phyloP scores from a whole-genome alignment of 2,888 invertebrate genomes.

The Eueremaeus valkanovi region DNA sequence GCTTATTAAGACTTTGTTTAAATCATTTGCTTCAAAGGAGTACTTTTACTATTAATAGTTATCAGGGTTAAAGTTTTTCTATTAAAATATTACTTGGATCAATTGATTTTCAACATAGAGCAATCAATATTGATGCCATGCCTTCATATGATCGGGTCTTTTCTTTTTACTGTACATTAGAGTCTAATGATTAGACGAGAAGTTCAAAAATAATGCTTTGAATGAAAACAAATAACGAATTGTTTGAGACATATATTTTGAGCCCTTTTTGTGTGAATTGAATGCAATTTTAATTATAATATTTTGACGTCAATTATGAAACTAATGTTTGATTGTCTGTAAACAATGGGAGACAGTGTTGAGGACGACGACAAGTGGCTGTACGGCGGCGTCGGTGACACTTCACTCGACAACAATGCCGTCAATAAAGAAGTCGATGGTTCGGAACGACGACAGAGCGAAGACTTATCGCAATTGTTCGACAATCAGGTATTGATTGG shows the following conservation, averaged over 20 bases:
- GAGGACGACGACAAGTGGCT: conserved; percentile 4
- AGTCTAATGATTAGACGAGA: too few relatives aligned
- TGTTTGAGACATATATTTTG: background rate
- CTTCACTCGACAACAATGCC: background rate
- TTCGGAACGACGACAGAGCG: background rate
- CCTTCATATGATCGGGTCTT: too few relatives aligned
- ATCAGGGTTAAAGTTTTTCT: too few relatives aligned
- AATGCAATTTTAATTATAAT: background rate
- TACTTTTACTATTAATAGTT: too few relatives aligned
- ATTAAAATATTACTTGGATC: too few relatives aligned
- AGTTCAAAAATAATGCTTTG: background rate
- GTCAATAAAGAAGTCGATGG: background rate
- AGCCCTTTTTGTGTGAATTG: background rate
- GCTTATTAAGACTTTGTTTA: too few relatives aligned
- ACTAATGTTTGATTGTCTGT: too few relatives aligned
- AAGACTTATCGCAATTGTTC: conserved; percentile 24
- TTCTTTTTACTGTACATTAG: too few relatives aligned
- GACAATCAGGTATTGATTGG: conserved; percentile 17
- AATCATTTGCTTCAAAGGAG: too few relatives aligned
- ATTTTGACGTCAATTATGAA: background rate
- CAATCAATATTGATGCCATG: too few relatives aligned
- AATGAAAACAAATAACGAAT: too few relatives aligned
- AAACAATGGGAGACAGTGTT: conserved; percentile 30
- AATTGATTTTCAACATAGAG: too few relatives aligned
- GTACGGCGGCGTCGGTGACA: background rate